Conservation (phyloP, 1,140 invertebrate genomes). For the Drosophila truncata region DNA sequence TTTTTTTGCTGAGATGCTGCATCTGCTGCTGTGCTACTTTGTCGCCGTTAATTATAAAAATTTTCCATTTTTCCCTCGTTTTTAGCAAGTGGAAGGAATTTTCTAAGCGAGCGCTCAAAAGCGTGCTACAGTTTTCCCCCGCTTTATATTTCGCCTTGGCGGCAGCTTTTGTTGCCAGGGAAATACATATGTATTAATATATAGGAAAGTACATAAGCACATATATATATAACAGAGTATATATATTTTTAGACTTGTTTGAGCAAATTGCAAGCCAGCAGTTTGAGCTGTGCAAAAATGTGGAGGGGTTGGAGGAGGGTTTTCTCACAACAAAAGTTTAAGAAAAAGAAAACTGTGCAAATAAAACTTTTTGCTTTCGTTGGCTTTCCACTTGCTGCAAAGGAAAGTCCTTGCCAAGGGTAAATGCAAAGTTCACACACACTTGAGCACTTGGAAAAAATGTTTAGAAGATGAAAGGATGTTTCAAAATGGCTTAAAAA, state of each 20-base stretch:
- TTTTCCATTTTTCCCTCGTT: constrained; percentile 58
- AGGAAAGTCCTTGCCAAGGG: constrained; percentile 84
- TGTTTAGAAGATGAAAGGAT: no score
- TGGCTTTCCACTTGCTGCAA: constrained; percentile 64
- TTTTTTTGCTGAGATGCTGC: constrained; percentile 27
- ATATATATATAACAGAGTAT: constrained; percentile 3
- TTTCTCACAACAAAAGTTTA: constrained; percentile 74
- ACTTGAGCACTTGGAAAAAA: constrained; percentile 23
- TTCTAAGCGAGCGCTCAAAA: constrained; percentile 73
- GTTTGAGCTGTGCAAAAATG: constrained; percentile 47
- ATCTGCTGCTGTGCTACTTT: constrained; percentile 65
- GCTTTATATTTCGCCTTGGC: constrained; percentile 53
- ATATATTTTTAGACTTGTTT: constrained; percentile 59
- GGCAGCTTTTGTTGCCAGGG: constrained; percentile 47
- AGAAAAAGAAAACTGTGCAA: constrained; percentile 84
- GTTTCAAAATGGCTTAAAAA: no score
- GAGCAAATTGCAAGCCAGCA: constrained; percentile 81
- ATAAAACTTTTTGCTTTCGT: constrained; percentile 83
- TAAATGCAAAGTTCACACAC: constrained; percentile 77
- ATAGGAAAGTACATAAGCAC: constrained; percentile 12
- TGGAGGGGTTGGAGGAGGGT: neutral
- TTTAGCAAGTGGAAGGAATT: constrained; percentile 39
- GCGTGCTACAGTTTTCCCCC: constrained; percentile 74
- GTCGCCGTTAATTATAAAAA: constrained; percentile 80
- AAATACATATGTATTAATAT: constrained; percentile 29